phyloP scores from a whole-genome alignment of 2,888 invertebrate genomes.

The Agrenia bidenticulata region DNA sequence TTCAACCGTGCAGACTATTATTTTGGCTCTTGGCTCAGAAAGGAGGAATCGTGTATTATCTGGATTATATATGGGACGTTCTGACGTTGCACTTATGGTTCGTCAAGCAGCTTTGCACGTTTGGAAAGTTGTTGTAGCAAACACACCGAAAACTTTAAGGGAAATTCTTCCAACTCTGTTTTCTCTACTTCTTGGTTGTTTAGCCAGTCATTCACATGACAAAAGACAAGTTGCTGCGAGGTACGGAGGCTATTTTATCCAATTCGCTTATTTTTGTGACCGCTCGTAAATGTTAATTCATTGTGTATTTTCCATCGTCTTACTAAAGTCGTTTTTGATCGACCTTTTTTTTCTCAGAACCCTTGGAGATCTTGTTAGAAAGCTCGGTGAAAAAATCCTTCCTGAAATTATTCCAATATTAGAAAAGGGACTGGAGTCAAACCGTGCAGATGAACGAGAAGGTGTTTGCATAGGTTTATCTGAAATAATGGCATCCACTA shows the following conservation, averaged over 20 bases:
- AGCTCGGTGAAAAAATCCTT: slow-evolving; percentile 93
- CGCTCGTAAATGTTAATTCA: no score
- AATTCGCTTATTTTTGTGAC: background rate
- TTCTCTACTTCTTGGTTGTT: slow-evolving; percentile 83
- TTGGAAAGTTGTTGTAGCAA: slow-evolving; percentile 99
- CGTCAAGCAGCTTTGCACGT: slow-evolving; percentile 97
- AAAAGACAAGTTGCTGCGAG: slow-evolving; percentile 69
- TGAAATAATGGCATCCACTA: slow-evolving; percentile 96
- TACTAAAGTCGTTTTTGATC: slow-evolving; percentile 66
- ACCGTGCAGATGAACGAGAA: slow-evolving; percentile 90
- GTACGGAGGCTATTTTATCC: slow-evolving; percentile 15
- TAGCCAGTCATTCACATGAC: slow-evolving; percentile 94
- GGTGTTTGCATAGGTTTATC: slow-evolving; percentile 98
- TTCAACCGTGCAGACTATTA: slow-evolving; percentile 84
- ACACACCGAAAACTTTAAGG: slow-evolving; percentile 91
- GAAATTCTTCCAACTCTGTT: slow-evolving; percentile 96
- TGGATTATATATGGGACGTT: slow-evolving; percentile 94
- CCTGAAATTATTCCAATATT: slow-evolving; percentile 98
- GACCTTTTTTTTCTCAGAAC: slow-evolving; percentile 67
- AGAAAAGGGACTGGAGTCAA: slow-evolving; percentile 87
- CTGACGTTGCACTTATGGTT: slow-evolving; percentile 94
- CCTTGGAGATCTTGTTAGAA: slow-evolving; percentile 92
- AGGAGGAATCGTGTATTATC: slow-evolving; percentile 88
- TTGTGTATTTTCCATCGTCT: background rate
- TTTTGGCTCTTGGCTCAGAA: slow-evolving; percentile 82